A percentile compares a stretch with the other conserved stretches of the same genome.
Conservation (phyloP, 2,888 invertebrate genomes). For the Dilophus febrilis region DNA sequence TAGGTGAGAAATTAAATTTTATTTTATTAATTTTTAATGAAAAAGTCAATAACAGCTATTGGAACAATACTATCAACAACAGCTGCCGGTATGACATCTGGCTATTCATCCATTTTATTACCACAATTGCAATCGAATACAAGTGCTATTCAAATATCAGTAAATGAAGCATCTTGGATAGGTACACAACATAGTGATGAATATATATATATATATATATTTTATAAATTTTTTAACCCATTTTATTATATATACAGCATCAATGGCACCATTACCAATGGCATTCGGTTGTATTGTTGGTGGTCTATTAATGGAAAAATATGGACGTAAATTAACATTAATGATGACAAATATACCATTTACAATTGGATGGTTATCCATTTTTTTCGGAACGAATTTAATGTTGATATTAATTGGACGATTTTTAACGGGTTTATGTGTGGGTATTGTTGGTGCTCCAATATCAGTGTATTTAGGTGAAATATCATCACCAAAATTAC, state of each 20-base stretch:
- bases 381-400: conserved; percentile 35
- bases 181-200: conserved; percentile 29
- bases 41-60: too few relatives aligned
- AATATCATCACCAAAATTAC: conserved; percentile 38
- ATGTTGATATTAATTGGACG: conserved; percentile 35
- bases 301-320: conserved; percentile 41
- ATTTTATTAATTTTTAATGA: too few relatives aligned
- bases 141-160: conserved; percentile 31
- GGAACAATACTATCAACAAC: conserved; percentile 39
- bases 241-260: conserved; percentile 30
- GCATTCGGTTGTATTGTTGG: conserved; percentile 42
- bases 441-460: conserved; percentile 38
- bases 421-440: conserved; percentile 36
- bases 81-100: conserved; percentile 41
- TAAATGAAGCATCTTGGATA: conserved; percentile 41
- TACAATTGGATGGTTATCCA: conserved; percentile 41
- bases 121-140: conserved; percentile 35
- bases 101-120: conserved; percentile 44
- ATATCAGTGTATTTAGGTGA: conserved; percentile 42
- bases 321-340: conserved; percentile 40
- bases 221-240: background rate
- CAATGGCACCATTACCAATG: conserved; percentile 46
- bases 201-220: background rate
- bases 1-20: too few relatives aligned
- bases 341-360: conserved; percentile 38